Evolutionary conservation across 2,113 vertebrate species (phyloP), one percentile per base, ranked within the genome.

Genomic region (Calyptommatus sinebrachiatus): DNA sequence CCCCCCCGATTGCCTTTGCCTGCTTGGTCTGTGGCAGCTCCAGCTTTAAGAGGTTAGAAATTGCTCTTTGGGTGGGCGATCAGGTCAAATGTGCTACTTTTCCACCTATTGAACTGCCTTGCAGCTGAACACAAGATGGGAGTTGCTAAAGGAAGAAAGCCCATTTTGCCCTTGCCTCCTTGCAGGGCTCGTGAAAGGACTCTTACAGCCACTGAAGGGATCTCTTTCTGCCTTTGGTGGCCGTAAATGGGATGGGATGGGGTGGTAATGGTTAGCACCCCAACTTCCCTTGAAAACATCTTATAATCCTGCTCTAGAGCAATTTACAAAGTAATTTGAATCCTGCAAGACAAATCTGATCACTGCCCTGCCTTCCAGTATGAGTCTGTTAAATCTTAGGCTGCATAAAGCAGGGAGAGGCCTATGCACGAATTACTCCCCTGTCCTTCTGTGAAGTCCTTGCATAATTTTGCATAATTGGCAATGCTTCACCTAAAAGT

Each of bases 401-500:
- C 14, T 21, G 63, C 24, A 5, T 9, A 14, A n/a, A 10, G 61
- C 9, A 9, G 61, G 61, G 60, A 8, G 0, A 7, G 26, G 6
- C 10, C 24, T 29, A 48, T 1, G 14, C 29, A 29, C 67, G 62
- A 48, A 22, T 10, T 16, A 57, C 53, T 57, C 53, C 2, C 68
- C 83, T 14, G 65, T 50, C 85, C 81, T 78, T 83, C 81, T 1
- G 12, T 4, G 53, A 35, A 84, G 81, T 70, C 70, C 79, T 82
- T 78, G 79, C 80, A 80, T 85, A 67, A 78, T 85, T 84, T 77
- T 82, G 85, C 81, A 76, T 80, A 84, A 84, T 80, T 84, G 85
- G 79, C 84, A 73, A n/a, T 9, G 41, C 62, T 82, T 70, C 83
- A 21, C 73, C 80, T 45, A n/a, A 76, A 80, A 62, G 53, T 7